Conservation (phyloP, 2,797 vertebrate genomes). For the Tragelaphus oryx region DNA sequence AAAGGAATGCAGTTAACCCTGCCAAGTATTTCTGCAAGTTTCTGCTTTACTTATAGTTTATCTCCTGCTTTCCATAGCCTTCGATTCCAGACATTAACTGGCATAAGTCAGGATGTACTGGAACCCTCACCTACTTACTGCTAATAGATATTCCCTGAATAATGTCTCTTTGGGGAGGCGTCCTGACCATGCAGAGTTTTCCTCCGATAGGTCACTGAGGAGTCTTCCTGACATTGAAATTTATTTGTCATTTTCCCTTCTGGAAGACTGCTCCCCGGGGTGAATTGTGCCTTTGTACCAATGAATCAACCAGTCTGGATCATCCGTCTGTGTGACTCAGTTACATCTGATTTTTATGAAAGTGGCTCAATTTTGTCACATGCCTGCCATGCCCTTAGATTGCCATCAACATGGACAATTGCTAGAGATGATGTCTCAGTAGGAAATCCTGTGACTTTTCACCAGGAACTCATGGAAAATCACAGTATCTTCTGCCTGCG, state of each 20-base stretch:
- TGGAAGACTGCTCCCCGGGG: not conserved
- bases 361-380: not conserved
- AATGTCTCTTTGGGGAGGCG: no score
- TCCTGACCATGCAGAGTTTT: not conserved
- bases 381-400: not conserved
- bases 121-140: not conserved
- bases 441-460: not conserved
- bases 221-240: not conserved
- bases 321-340: not conserved
- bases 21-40: not conserved
- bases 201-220: not conserved
- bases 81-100: not conserved
- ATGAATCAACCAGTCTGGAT: not conserved
- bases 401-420: not conserved
- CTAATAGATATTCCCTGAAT: not conserved
- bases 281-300: not conserved
- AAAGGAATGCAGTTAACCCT: constrained; percentile 16
- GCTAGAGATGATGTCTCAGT: not conserved
- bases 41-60: constrained; percentile 26
- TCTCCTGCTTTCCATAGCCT: not conserved
- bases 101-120: not conserved
- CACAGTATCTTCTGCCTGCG: not conserved
- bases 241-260: not conserved
- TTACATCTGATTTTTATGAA: not conserved
- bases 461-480: not conserved